These are phyloP conservation scores for Brachypalpus laphriformis DNA, from an alignment of 2,888 invertebrate genomes.

Conservation along the genomic window DNA sequence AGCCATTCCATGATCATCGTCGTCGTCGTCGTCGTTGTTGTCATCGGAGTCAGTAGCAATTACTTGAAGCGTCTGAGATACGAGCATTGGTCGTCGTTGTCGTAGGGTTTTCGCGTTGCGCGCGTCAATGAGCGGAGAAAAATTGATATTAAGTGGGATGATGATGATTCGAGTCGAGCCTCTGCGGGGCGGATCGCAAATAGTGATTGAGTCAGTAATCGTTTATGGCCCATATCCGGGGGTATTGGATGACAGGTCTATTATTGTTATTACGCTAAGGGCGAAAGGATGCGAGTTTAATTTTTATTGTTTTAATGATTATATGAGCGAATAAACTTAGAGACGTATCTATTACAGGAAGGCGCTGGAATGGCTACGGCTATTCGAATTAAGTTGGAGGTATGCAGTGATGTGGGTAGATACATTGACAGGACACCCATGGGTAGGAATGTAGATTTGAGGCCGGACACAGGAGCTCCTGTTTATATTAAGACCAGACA, in stretches of 20 bases:
- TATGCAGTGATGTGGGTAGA: no score
- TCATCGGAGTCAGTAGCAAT: conserved; percentile 25
- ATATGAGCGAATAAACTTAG: not conserved
- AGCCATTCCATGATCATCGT: conserved; percentile 23
- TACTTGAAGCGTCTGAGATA: conserved; percentile 21
- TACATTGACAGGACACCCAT: no score
- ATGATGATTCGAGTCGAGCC: not conserved
- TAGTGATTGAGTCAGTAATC: conserved; percentile 11
- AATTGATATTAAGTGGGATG: not conserved
- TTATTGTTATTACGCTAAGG: not conserved
- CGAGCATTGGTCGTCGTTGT: not conserved
- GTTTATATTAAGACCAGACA: no score
- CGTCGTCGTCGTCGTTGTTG: conserved; percentile 11
- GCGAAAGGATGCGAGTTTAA: not conserved
- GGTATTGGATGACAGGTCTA: conserved; percentile 2
- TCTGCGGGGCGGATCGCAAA: not conserved
- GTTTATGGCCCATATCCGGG: conserved; percentile 30
- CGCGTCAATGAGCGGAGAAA: conserved; percentile 23
- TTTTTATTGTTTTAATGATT: not conserved
- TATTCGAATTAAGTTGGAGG: no score
- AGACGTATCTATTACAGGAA: not conserved
- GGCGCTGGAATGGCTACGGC: not conserved
- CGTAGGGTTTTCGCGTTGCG: not conserved
- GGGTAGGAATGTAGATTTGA: no score
- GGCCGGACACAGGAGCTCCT: no score